Conservation (phyloP, 2,113 vertebrate species). For the Chaetorhynchus papuensis region DNA sequence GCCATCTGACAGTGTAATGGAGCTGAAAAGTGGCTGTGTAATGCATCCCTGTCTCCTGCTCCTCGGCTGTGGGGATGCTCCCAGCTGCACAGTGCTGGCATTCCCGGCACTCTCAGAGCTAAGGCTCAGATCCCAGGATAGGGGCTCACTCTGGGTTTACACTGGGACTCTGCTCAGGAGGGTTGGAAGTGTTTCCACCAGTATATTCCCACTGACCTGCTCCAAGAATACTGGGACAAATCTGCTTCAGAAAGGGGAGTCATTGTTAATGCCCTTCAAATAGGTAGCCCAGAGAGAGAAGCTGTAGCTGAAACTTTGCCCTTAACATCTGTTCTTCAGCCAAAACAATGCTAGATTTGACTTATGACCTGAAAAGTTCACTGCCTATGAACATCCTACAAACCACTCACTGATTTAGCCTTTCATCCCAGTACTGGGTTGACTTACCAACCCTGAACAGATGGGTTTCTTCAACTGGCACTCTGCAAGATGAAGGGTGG, state of each 20-base stretch:
- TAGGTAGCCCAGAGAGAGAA: background rate
- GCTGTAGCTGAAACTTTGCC: background rate
- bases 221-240: background rate
- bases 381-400: background rate
- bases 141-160: background rate
- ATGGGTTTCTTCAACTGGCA: background rate
- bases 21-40: slow-evolving; percentile 24
- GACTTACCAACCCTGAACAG: background rate
- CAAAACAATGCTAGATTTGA: background rate
- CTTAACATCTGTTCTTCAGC: background rate
- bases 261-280: background rate
- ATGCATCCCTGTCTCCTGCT: background rate
- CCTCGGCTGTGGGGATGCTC: background rate
- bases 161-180: background rate
- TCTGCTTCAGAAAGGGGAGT: background rate
- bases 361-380: background rate
- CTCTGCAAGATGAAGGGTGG: background rate
- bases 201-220: background rate
- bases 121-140: background rate
- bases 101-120: accelerated
- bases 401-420: background rate
- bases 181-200: background rate
- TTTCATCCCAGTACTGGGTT: background rate
- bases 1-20: slow-evolving; percentile 38
- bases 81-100: background rate